phyloP scores from a whole-genome alignment of 2,797 vertebrate genomes.

The Silurus aristotelis region DNA sequence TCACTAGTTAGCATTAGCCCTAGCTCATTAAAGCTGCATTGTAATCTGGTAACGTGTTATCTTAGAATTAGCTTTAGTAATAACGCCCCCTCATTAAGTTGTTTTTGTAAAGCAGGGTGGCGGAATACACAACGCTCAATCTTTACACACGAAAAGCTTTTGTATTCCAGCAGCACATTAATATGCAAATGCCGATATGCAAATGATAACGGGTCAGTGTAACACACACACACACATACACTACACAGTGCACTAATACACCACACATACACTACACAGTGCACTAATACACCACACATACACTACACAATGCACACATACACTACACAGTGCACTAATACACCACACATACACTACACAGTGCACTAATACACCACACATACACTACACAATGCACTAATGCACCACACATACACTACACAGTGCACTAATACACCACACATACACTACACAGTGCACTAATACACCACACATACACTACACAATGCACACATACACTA shows the following conservation, averaged over 20 bases:
- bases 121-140: slow-evolving; percentile 79
- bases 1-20: background rate
- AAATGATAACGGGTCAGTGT: background rate
- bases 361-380: too few relatives aligned
- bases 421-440: too few relatives aligned
- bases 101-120: slow-evolving; percentile 45
- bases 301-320: too few relatives aligned
- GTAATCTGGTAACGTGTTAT: background rate
- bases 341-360: background rate
- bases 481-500: too few relatives aligned
- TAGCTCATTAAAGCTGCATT: background rate
- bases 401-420: too few relatives aligned
- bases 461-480: too few relatives aligned
- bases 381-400: too few relatives aligned
- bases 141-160: slow-evolving; percentile 68
- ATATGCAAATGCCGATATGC: slow-evolving; percentile 74
- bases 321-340: too few relatives aligned
- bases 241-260: too few relatives aligned
- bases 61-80: background rate
- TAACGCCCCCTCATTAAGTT: background rate
- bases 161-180: slow-evolving; percentile 75
- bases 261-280: too few relatives aligned
- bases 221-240: background rate
- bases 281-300: too few relatives aligned
- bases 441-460: too few relatives aligned